These are phyloP conservation scores for Dendrolimus kikuchii DNA, from an alignment of 1,140 invertebrate species.

Conservation along the genomic window DNA sequence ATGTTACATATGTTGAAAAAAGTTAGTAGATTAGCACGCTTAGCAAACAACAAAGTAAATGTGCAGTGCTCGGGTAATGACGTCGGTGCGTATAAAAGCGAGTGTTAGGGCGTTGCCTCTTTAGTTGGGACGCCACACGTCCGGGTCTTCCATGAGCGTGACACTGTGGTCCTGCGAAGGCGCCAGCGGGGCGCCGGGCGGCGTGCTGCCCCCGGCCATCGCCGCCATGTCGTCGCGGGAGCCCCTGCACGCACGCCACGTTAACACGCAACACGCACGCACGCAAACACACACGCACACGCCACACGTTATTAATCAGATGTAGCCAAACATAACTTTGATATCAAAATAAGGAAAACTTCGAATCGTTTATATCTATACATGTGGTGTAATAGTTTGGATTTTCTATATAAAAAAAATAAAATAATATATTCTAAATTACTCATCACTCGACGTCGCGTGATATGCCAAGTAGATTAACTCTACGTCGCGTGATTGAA, in stretches of 20 bases:
- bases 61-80: background rate
- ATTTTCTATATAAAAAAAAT: too few relatives aligned
- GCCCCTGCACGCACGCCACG: conserved; percentile 79
- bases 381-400: too few relatives aligned
- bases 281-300: conserved; percentile 4
- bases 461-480: too few relatives aligned
- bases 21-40: background rate
- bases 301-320: background rate
- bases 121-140: conserved; percentile 92
- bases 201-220: conserved; percentile 79
- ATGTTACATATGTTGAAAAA: too few relatives aligned
- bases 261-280: conserved; percentile 13
- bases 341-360: too few relatives aligned
- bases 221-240: conserved; percentile 87
- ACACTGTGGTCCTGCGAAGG: conserved; percentile 78
- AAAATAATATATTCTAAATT: too few relatives aligned
- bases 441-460: too few relatives aligned
- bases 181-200: conserved; percentile 72
- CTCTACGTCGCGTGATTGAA: too few relatives aligned
- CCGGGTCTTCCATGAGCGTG: conserved; percentile 90
- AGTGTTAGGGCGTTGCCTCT: conserved; percentile 54
- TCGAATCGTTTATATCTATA: too few relatives aligned
- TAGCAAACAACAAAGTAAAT: conserved; percentile 1
- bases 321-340: too few relatives aligned
- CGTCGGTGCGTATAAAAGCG: background rate